These are phyloP conservation scores for Aporrectodea caliginosa DNA, from an alignment of 1,140 invertebrate species.

Conservation along the genomic window DNA sequence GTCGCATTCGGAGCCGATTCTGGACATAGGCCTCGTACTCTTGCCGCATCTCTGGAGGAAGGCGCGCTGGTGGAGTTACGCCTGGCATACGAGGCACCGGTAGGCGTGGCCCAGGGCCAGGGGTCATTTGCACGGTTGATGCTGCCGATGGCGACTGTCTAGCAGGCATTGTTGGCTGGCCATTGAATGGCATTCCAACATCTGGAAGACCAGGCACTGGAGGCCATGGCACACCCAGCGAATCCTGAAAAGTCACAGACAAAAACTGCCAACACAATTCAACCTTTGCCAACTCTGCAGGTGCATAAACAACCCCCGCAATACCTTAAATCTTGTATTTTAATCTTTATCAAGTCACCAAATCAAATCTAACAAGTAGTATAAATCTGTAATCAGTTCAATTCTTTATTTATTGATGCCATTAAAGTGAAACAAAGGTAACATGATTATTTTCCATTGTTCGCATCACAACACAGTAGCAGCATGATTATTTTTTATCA, in stretches of 20 bases:
- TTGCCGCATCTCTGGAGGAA: conserved; percentile 43
- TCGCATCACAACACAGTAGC: no score
- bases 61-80: conserved; percentile 34
- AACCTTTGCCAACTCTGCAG: no score
- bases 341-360: no score
- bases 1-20: conserved; percentile 37
- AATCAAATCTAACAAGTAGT: no score
- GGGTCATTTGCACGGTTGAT: conserved; percentile 55
- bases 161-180: conserved; percentile 1
- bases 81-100: conserved; percentile 39
- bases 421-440: no score
- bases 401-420: no score
- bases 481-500: no score
- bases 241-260: background rate
- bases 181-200: conserved; percentile 45
- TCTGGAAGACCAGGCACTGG: conserved; percentile 15
- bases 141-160: conserved; percentile 59
- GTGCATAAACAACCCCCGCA: no score
- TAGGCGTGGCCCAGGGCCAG: conserved; percentile 37
- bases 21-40: conserved; percentile 55
- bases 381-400: no score
- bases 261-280: no score
- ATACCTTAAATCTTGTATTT: no score
- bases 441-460: no score
- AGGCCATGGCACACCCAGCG: background rate